Conservation (phyloP, 2,113 vertebrate species). For the Nannospalax galili region DNA sequence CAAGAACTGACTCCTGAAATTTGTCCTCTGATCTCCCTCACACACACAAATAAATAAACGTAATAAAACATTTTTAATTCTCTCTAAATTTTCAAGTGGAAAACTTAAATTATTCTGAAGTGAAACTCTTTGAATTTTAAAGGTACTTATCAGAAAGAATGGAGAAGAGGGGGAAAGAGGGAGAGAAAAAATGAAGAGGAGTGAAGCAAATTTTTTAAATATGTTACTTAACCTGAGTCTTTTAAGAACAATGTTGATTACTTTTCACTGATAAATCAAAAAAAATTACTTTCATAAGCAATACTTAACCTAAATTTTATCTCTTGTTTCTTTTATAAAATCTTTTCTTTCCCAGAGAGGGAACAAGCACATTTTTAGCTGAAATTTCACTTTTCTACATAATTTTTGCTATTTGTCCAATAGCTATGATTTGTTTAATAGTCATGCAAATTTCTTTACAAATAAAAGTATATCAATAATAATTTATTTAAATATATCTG, state of each 20-base stretch:
- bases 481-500: background rate
- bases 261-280: background rate
- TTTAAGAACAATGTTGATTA: conserved; percentile 39
- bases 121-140: background rate
- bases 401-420: background rate
- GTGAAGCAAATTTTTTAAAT: background rate
- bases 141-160: background rate
- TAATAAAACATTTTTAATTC: background rate
- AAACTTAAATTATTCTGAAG: background rate
- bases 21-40: background rate
- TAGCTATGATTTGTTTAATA: conserved; percentile 7
- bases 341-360: background rate
- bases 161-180: background rate
- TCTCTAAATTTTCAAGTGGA: background rate
- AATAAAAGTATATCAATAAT: background rate
- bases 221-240: background rate
- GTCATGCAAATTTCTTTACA: background rate
- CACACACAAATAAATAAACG: background rate
- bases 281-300: conserved; percentile 25
- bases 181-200: background rate
- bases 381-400: conserved; percentile 35
- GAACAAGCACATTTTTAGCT: background rate
- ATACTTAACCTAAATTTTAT: conserved; percentile 15
- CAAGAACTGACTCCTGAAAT: background rate
- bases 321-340: conserved; percentile 21